Evolutionary conservation across 2,113 vertebrate species (phyloP).

Genomic region (Laticauda laticaudata): DNA sequence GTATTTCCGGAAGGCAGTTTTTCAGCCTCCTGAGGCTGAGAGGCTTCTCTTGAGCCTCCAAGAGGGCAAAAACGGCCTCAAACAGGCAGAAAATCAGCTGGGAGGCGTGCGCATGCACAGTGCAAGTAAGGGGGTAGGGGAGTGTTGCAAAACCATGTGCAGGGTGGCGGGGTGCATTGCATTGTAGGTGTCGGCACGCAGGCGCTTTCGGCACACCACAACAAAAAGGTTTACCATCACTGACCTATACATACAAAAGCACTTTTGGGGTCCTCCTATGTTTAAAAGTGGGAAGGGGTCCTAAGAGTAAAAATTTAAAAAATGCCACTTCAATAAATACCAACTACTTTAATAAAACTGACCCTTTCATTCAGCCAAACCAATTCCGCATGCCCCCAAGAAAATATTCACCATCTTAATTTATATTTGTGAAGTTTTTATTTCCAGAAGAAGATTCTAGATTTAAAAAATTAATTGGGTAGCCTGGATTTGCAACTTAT

Average conservation of each 20-base stretch:
- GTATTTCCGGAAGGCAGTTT: too few relatives aligned
- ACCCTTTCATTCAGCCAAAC: neutral
- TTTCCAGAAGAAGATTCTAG: neutral
- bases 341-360: neutral
- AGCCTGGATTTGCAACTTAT: neutral
- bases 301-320: neutral
- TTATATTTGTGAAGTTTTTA: neutral
- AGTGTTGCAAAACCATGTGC: too few relatives aligned
- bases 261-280: neutral
- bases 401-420: neutral
- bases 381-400: neutral
- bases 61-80: too few relatives aligned
- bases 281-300: neutral
- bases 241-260: neutral
- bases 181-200: too few relatives aligned
- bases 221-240: too few relatives aligned
- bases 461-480: neutral
- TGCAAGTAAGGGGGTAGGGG: too few relatives aligned
- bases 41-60: too few relatives aligned
- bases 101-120: too few relatives aligned
- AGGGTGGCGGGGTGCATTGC: too few relatives aligned
- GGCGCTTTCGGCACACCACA: too few relatives aligned
- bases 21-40: too few relatives aligned
- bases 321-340: neutral
- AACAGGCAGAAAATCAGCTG: too few relatives aligned